A percentile compares a stretch with the other conserved stretches of the same genome.
Conservation (phyloP, 1,140 invertebrate species). For the Drosophila orosa region DNA sequence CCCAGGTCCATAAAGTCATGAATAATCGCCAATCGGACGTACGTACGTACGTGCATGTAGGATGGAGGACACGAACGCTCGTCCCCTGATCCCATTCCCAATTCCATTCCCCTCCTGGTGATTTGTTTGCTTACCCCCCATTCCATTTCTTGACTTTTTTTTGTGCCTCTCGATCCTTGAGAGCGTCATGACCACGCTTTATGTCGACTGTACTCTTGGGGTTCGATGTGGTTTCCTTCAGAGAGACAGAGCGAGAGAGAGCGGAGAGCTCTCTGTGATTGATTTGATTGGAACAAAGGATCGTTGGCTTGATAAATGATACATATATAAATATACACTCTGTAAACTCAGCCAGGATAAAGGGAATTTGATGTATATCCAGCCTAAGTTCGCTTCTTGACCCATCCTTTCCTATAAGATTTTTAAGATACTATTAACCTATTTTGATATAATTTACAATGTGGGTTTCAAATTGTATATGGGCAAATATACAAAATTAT, state of each 20-base stretch:
- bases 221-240: constrained; percentile 12
- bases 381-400: background rate
- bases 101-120: constrained; percentile 25
- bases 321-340: background rate
- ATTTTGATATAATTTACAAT: no score
- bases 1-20: constrained; percentile 78
- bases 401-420: background rate
- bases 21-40: constrained; percentile 70
- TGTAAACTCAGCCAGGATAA: background rate
- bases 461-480: no score
- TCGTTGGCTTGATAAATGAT: background rate
- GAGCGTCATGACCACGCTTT: background rate
- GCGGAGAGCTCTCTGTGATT: constrained; percentile 3
- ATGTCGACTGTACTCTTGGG: constrained; percentile 58
- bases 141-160: constrained; percentile 16
- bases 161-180: constrained; percentile 55
- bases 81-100: constrained; percentile 16
- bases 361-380: no score
- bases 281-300: constrained; percentile 11
- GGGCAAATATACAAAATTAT: no score
- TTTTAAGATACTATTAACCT: background rate
- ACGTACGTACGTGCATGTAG: constrained; percentile 70
- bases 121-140: constrained; percentile 47
- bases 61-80: constrained; percentile 48
- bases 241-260: background rate